Evolutionary conservation across 2,113 vertebrate species (phyloP), one percentile per base, ranked within the genome.

Genomic region (Myocastor coypus): DNA sequence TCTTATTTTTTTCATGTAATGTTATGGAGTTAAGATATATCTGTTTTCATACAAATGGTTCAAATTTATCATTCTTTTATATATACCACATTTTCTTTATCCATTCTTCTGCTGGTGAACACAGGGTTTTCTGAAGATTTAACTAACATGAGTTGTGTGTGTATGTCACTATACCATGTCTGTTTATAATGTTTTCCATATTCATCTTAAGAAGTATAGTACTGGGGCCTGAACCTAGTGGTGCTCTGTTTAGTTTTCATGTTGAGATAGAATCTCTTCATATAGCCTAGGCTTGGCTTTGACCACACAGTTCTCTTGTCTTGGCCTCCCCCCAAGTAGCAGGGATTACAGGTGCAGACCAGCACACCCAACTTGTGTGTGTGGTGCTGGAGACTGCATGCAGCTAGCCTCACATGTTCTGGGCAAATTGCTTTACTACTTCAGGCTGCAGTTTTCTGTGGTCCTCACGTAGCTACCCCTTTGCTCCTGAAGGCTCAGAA

Each of bases 151-250:
- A 78, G 26, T 17, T 50, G 5, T 50, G 14, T 46, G 16, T 50
- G 14, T 28, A 8, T 32, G 8, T 32, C 42, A 50, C 75, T 50
- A 40, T 46, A 7, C 14, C 50, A 3, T 78, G 28, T 50, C 77
- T 84, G 19, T 14, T 92, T 20, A 4, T 61, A 46, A 68, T 90
- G 73, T 57, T 86, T 85, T 78, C 40, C 13, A 28, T 42, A 40
- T n/a, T 42, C 24, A n/a, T 92, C 92, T 71, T 94, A 85, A 66
- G 37, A 87, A 59, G 46, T 91, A 85, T 37, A 80, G 28, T 34
- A 4, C 77, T 55, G 77, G 17, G 77, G 8, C 40, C 17, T 55
- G 17, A 80, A 34, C 30, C 50, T 8, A 80, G 77, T 32, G 32
- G 46, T 34, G 30, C 42, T 52, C 17, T 34, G 3, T 50, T 30